Evolutionary conservation across 2,888 invertebrate species (phyloP), one percentile per base, ranked within the genome.

Genomic region (Aleiodes alternator): DNA sequence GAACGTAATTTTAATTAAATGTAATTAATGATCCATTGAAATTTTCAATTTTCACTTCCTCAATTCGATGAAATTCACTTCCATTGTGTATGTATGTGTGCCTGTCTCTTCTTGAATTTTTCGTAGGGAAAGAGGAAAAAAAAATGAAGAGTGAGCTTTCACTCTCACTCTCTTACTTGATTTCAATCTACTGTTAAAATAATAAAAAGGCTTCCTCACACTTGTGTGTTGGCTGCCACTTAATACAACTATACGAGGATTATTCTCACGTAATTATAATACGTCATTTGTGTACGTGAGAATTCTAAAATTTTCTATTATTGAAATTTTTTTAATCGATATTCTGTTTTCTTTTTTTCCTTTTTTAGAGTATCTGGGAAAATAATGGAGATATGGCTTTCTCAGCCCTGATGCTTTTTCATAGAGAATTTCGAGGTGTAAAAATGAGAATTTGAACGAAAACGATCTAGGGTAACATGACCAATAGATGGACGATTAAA

Each of bases 241-340:
- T 43, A 16, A 43, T 64, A 64, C 43, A 64, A 48, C 59, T 59
- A 31, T 34, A 59, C 43, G 64, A 43, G 64, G 64, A 64, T 64
- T 38, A 64, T 64, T 64, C 64, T 64, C 64, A 64, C 64, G 64
- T 64, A 43, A 48, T 64, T 64, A 64, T 48, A 0, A 48, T 23
- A 14, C 43, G 64, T 43, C 16, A 38, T 43, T 64, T 48, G 43
- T 23, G 4, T 38, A 14, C 64, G 64, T 64, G 64, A 48, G 64
- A 64, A 64, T 48, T 14, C 9, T 61, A 6, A 29, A 34, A 23
- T 23, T 23, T 23, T 23, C 23, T 23, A 23, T 23, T 23, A 23
- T 23, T 23, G 23, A 23, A 23, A 23, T 23, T 23, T 23, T 23
- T 23, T 23, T 23, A 23, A 23, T 23, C 23, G 23, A 23, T 23